Evolutionary conservation across 2,797 vertebrate species (phyloP).

Genomic region (Alauda arvensis): DNA sequence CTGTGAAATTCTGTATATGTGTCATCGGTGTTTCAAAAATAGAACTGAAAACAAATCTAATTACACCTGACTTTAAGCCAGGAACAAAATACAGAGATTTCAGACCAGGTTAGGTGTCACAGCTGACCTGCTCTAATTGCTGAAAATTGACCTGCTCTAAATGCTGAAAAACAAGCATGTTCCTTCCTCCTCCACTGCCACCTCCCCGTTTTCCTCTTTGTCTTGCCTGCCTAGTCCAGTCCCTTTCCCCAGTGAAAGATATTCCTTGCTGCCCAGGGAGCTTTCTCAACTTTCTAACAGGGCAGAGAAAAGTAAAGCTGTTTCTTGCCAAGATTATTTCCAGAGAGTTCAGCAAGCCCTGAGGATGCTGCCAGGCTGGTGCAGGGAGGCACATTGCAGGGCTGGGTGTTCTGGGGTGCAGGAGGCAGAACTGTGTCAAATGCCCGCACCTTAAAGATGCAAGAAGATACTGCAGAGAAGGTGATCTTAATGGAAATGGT

Average conservation of each 20-base stretch:
- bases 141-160: neutral
- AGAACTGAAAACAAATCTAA: neutral
- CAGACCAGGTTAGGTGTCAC: neutral
- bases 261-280: neutral
- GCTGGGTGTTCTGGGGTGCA: fast-evolving
- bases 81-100: neutral
- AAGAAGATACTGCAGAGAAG: fast-evolving
- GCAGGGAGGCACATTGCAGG: neutral
- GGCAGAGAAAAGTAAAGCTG: neutral
- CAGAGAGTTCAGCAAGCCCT: neutral
- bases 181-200: neutral
- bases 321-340: neutral
- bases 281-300: neutral
- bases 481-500: neutral
- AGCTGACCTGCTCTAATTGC: neutral
- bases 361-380: neutral
- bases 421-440: neutral
- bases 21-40: neutral
- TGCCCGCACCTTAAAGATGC: neutral
- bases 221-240: neutral
- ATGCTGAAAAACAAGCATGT: neutral
- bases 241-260: neutral
- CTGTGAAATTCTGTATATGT: neutral
- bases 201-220: neutral
- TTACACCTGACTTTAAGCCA: neutral